Conservation (phyloP, 2,113 vertebrate genomes). For the Hyperoodon ampullatus region DNA sequence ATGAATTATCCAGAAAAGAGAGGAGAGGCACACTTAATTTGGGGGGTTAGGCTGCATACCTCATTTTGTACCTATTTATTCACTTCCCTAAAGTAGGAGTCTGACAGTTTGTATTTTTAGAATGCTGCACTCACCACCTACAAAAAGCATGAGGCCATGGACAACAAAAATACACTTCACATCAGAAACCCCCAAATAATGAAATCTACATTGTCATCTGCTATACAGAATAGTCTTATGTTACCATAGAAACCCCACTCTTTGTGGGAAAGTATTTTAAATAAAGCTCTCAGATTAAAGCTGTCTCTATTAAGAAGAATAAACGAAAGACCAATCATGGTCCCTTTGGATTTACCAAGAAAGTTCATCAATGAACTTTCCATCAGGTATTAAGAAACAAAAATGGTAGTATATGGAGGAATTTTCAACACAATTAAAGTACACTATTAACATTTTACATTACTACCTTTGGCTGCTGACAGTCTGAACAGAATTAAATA, state of each 20-base stretch:
- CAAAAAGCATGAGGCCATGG: background rate
- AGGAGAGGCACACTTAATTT: background rate
- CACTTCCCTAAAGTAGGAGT: conserved; percentile 36
- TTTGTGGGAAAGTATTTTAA: conserved; percentile 66
- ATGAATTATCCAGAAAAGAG: background rate
- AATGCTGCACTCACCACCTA: conserved; percentile 33
- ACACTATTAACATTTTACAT: background rate
- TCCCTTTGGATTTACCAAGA: conserved; percentile 66
- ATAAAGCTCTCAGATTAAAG: conserved; percentile 58
- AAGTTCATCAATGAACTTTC: conserved; percentile 68
- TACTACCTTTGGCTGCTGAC: background rate
- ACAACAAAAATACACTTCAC: conserved; percentile 61
- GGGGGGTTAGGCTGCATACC: background rate
- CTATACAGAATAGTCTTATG: background rate
- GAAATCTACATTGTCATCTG: conserved; percentile 62
- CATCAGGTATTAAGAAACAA: conserved; percentile 59
- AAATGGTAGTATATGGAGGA: conserved; percentile 50
- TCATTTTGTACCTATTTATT: conserved; percentile 26
- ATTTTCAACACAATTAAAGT: conserved; percentile 22
- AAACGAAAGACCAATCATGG: conserved; percentile 58
- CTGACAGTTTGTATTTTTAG: conserved; percentile 58
- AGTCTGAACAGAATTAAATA: background rate
- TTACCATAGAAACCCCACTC: conserved; percentile 61
- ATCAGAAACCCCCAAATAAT: conserved; percentile 19
- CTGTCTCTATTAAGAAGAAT: conserved; percentile 75